Evolutionary conservation across 2,113 vertebrate species (phyloP).

Genomic region (Corythornis cristatus): DNA sequence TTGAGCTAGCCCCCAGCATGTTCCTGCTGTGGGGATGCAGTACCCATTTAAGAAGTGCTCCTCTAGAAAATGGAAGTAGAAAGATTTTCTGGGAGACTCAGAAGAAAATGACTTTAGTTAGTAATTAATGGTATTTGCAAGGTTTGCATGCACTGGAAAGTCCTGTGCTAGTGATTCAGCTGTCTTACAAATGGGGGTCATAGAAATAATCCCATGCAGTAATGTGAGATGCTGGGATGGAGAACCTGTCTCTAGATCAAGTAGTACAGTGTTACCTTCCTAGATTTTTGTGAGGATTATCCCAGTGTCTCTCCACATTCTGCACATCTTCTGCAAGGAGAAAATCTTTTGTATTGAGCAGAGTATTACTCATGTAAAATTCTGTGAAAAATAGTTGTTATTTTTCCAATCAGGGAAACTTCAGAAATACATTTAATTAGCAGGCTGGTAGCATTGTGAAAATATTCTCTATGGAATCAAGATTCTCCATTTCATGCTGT

Average conservation of each 20-base stretch:
- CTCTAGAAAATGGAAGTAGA: not conserved
- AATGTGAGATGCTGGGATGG: not conserved
- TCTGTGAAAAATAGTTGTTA: not conserved
- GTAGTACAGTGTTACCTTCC: not conserved
- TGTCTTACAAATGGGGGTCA: not conserved
- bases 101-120: not conserved
- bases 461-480: not conserved
- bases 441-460: not conserved
- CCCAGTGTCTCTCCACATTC: not conserved
- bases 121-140: constrained; percentile 28
- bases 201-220: not conserved
- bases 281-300: not conserved
- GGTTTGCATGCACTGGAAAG: not conserved
- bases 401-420: not conserved
- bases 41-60: not conserved
- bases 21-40: not conserved
- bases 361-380: not conserved
- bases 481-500: not conserved
- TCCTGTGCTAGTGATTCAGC: not conserved
- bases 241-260: not conserved
- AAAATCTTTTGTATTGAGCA: not conserved
- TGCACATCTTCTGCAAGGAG: not conserved
- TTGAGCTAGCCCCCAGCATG: not conserved
- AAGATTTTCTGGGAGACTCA: not conserved
- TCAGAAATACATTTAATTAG: not conserved